Evolutionary conservation across 2,888 invertebrate species (phyloP), one percentile per base, ranked within the genome.

Genomic region (Spodoptera picta): DNA sequence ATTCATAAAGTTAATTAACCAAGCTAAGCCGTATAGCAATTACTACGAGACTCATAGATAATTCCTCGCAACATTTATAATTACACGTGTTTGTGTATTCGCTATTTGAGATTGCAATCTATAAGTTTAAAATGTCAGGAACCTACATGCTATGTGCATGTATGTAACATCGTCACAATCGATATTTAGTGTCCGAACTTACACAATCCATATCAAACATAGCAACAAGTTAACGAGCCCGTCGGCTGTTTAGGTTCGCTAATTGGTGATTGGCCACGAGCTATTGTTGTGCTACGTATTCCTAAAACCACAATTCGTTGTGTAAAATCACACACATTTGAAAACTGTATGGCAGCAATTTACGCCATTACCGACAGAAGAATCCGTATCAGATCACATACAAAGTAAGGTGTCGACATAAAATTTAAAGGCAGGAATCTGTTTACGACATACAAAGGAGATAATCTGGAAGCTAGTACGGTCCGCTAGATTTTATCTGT

Each of bases 381-480:
- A 57, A 24, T 49, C 36, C 36, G 9, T 56, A 42, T 19, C 24
- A 57, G 3, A 43, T 45, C 44, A 41, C 24, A 41, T 31, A 61
- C 42, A 44, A 41, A 31, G 52, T 53, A 60, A 62, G 45, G 50
- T 45, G 14, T 48, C 53, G 27, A 63, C 53, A 45, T 72, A 60
- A 59, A 62, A 64, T 58, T 63, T 65, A 51, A 64, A 65, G 45
- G 52, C 49, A 60, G 62, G 49, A 70, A 60, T 36, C 65, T 63
- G 58, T 73, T 59, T 65, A 63, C 58, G 52, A 61, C 56, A 41
- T 31, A 60, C 57, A 75, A 71, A 67, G 41, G 54, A 57, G 75
- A 62, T 64, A 67, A 75, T 74, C 67, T 60, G 42, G 45, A 50
- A 62, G 41, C 52, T 46, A 74, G 57, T 70, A 58, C 61, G 61